phyloP scores from a whole-genome alignment of 2,113 vertebrate genomes.

The Himantopus leucocephalus region DNA sequence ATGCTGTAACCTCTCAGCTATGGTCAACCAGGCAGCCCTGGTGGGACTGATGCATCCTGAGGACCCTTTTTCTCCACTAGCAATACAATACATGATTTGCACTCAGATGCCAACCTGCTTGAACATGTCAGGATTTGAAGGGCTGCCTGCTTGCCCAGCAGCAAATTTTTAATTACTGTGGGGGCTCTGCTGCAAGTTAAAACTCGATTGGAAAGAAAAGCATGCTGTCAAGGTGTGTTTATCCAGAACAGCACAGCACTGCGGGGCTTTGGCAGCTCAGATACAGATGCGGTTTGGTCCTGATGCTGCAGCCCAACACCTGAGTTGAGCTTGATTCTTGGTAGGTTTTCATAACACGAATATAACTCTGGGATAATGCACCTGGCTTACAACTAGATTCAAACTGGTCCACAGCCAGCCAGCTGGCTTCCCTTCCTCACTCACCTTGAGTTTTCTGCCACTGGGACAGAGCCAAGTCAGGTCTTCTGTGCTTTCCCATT shows the following conservation, averaged over 20 bases:
- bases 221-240: neutral
- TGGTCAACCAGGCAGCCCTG: neutral
- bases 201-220: neutral
- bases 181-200: neutral
- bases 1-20: neutral
- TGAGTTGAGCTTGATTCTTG: neutral
- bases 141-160: neutral
- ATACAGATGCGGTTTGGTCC: accelerated
- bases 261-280: neutral
- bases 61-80: neutral
- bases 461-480: neutral
- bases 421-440: neutral
- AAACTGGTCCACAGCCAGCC: neutral
- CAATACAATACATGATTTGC: neutral
- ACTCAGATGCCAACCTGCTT: neutral
- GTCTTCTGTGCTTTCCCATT: neutral
- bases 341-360: neutral
- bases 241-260: neutral
- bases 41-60: neutral
- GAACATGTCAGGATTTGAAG: neutral
- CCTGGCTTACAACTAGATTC: too few species aligned
- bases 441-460: neutral
- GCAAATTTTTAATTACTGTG: neutral
- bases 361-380: neutral
- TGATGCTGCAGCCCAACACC: neutral